Base-by-base conservation (phyloP, 2,888 invertebrate species). In the Drosophila barbarae region DNA sequence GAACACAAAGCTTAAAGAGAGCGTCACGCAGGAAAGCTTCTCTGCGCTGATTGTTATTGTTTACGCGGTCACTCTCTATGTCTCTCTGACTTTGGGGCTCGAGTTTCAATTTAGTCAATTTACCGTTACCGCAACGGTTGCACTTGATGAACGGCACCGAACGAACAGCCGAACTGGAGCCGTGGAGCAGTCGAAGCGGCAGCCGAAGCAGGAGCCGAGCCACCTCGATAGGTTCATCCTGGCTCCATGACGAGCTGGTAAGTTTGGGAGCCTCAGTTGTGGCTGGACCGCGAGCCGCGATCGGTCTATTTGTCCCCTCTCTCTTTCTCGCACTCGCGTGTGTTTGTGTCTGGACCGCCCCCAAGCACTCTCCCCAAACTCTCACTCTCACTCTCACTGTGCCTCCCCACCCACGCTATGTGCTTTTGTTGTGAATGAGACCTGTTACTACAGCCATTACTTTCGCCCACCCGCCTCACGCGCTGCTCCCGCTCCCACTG, bases 101-200 rank as follows among this genome's bases (percentile, higher is more conserved):
- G 54, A 65, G 67, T 77, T 81, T 77, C 84, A 84, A 85, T 82
- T 84, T 77, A 77, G 85, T 85, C 70, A 84, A 82, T 85, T 82
- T 82, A 85, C 84, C 85, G 85, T 60, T 60, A 58, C 58, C 58
- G 58, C 72, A 85, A 85, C 74, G 74, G 67, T 57, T 68, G 68
- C 81, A 80, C 77, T 81, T 77, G 81, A 83, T 77, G 83, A 75
- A 67, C 69, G 61, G 44, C 74, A 38, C 3, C 60, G 35, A 55
- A 57, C 47, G 46, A 47, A 32, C 52, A 42, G 38, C 56, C 42
- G 63, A 63, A 41, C 34, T 58, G 39, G 54, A 56, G 21, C 56
- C 56, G 10, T 59, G 59, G 59, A 56, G 54, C 59, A 69, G 42
- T 30, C 15, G 46, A 30, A 53, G 49, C 26, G 15, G 46, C 15